Base-by-base conservation (phyloP, 2,113 vertebrate species). In the Sceloporus undulatus region DNA sequence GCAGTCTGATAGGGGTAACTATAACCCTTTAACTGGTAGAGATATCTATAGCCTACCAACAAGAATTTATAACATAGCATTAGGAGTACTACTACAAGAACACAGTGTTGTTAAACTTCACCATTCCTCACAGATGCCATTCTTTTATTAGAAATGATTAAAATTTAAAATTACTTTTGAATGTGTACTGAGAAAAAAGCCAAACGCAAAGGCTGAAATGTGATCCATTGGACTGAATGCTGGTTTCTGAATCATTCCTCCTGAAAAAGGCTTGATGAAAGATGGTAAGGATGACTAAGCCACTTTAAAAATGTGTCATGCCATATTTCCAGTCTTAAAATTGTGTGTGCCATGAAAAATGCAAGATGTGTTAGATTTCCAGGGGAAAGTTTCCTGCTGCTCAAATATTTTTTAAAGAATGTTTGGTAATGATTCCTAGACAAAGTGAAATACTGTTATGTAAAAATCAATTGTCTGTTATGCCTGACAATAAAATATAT, bases 281-380 rank as follows among this genome's bases (percentile, higher is more conserved):
- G 91, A 81, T 93, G 91, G 94, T 96, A 96, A 95, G 84, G 8
- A 54, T 94, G 92, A 93, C 84, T 92, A 92, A 92, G 16, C 6
- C 80, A 73, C 94, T 94, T 94, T 92, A 23, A 87, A 95, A 92
- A 94, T 90, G 85, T 4, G 85, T 89, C 90, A 62, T 86, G 27
- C 77, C 90, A 16, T 82, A 89, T 96, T 96, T 92, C 91, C 91
- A 95, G 91, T 95, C 93, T 95, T 95, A 96, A 96, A 93, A 95
- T 93, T 91, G 90, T 94, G 85, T 93, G 89, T 90, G 38, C 87
- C 85, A 85, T 90, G 85, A 79, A 95, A 92, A 94, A 95, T 96
- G 91, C 92, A 92, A 76, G n/a, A 62, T 54, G 75, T 90, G 85
- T 90, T 95, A 92, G 94, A 59, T 92, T 95, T 88, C 82, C 88